phyloP scores from a whole-genome alignment of 2,888 invertebrate species.

The Ethmia dodecea region DNA sequence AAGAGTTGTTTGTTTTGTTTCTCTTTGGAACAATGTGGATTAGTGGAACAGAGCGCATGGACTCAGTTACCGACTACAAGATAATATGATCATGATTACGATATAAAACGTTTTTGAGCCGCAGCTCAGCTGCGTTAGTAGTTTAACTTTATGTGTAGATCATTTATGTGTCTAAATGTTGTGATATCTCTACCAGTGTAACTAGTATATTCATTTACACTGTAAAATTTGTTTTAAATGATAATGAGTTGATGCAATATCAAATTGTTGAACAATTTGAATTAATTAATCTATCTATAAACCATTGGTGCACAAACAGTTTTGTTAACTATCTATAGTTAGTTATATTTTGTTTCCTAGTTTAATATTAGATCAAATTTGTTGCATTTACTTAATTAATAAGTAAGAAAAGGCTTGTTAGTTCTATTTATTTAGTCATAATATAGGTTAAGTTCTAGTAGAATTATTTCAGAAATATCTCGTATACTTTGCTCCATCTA shows the following conservation, averaged over 20 bases:
- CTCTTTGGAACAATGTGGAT: neutral
- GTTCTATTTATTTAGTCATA: constrained; percentile 11
- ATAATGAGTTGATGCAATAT: constrained; percentile 25
- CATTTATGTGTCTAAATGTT: constrained; percentile 35
- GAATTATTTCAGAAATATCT: constrained; percentile 25
- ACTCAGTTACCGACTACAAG: no score
- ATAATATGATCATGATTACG: neutral
- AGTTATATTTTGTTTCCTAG: constrained; percentile 18
- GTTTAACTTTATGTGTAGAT: constrained; percentile 24
- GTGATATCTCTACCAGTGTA: constrained; percentile 37
- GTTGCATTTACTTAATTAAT: constrained; percentile 44
- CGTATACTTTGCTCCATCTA: constrained; percentile 27
- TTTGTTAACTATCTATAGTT: constrained; percentile 20
- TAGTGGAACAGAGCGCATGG: neutral
- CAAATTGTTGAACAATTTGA: constrained; percentile 53
- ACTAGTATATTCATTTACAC: constrained; percentile 11
- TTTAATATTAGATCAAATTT: constrained; percentile 31
- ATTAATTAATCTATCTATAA: constrained; percentile 28
- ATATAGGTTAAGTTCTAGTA: constrained; percentile 15
- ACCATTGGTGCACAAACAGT: constrained; percentile 36
- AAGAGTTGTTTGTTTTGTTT: constrained; percentile 19
- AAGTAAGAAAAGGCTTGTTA: constrained; percentile 11
- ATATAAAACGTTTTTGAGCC: constrained; percentile 3
- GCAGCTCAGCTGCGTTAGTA: constrained; percentile 25
- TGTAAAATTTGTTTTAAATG: constrained; percentile 5